phyloP scores from a whole-genome alignment of 2,113 vertebrate genomes.

The Oncorhynchus mykiss region DNA sequence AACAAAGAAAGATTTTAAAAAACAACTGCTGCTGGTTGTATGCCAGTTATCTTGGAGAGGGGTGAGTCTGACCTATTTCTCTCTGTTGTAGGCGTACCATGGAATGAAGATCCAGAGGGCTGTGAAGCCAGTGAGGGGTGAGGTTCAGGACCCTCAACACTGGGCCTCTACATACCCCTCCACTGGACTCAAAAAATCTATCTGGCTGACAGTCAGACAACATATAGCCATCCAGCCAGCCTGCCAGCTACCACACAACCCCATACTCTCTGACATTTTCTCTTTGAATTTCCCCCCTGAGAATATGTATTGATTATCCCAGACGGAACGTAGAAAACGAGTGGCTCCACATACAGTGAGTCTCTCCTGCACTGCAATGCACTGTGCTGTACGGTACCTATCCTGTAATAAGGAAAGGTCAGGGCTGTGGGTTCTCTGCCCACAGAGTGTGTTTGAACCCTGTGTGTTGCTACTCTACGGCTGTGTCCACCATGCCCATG shows the following conservation, averaged over 20 bases:
- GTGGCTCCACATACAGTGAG: constrained; percentile 45
- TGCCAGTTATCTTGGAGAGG: neutral
- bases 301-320: constrained; percentile 50
- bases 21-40: no score
- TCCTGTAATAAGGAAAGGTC: constrained; percentile 57
- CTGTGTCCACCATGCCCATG: constrained; percentile 42
- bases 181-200: constrained; percentile 33
- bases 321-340: constrained; percentile 54
- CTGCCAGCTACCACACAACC: neutral
- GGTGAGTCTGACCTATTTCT: constrained; percentile 34
- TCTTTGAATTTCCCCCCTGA: constrained; percentile 47
- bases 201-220: constrained; percentile 32
- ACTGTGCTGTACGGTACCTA: constrained; percentile 49
- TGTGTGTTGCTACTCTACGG: constrained; percentile 31
- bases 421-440: constrained; percentile 52
- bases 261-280: constrained; percentile 9
- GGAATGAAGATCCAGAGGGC: constrained; percentile 39
- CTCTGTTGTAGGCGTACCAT: constrained; percentile 53
- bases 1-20: neutral
- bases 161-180: constrained; percentile 48
- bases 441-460: constrained; percentile 38
- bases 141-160: constrained; percentile 45
- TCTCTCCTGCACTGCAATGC: constrained; percentile 38
- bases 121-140: constrained; percentile 48
- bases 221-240: constrained; percentile 19